Base-by-base conservation (phyloP, 2,888 invertebrate genomes). In the Entomobrya multifasciata region DNA sequence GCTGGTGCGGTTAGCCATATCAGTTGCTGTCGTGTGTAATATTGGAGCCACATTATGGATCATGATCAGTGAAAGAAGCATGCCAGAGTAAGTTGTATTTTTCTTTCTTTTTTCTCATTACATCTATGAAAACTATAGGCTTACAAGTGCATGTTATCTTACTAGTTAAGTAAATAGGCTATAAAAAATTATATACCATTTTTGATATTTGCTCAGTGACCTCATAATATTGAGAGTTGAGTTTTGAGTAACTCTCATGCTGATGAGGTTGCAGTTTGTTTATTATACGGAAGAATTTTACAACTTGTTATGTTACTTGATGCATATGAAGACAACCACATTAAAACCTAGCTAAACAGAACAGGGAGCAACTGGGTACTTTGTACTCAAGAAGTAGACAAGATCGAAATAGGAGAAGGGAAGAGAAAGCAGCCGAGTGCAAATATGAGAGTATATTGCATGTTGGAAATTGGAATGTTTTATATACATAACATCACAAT, bases 31-130 rank as follows among this genome's bases (percentile, higher is more conserved):
- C 25, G 30, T 79, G 44, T 22, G 70, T 22, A 85, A 85, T 60
- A 85, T 85, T 57, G 78, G 78, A 60, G 85, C 70, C 30, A 85
- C 67, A 22, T 27, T 85, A n/a, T 85, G 85, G 85, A 85, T 85
- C 78, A 85, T 85, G 85, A 79, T 85, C 27, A 85, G 60, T 47
- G 85, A 85, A 62, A 60, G 72, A 17, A 85, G 72, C 44, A 17
- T 85, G 57, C 85, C 85, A 47, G 78, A 78, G 85, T 85, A 85
- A 85, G 78, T 70, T 44, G 47, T 4, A 8, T 36, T 36, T 36
- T 67, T 20, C 36, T 15, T 13, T 20, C 36, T n/a, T 67, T 25
- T n/a, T 36, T 1, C 13, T 25, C 62, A 8, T 44, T 20, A 8
- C 41, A n/a, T n/a, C n/a, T n/a, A n/a, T n/a, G n/a, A n/a, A n/a